A percentile compares a stretch with the other conserved stretches of the same genome.
Conservation (phyloP, 2,797 vertebrate species). For the Phrynocephalus guinanensis region DNA sequence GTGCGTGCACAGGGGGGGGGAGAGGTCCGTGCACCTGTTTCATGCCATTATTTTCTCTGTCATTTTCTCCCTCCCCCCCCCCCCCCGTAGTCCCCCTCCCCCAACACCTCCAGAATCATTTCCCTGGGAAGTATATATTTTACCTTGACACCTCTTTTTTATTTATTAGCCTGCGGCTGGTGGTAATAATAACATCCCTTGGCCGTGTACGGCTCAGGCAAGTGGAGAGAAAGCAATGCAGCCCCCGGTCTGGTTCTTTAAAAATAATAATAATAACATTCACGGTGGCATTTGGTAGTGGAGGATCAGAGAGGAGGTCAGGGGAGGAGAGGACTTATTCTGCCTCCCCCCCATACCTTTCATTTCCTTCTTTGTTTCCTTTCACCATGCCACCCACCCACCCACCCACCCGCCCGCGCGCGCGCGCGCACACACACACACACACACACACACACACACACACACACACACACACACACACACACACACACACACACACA, state of each 20-base stretch:
- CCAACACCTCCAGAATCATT: not conserved
- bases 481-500: too few species aligned
- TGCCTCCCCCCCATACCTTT: not conserved
- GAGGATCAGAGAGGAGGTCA: not conserved
- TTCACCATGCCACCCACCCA: not conserved
- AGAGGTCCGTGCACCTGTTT: not conserved
- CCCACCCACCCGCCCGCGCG: too few species aligned
- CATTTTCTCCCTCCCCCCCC: not conserved
- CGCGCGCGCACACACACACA: too few species aligned
- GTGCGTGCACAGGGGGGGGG: not conserved
- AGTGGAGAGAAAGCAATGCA: not conserved
- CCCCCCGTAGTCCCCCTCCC: not conserved
- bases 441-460: not conserved
- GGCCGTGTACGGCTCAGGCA: constrained; percentile 19
- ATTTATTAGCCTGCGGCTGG: constrained; percentile 49
- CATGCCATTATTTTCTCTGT: constrained; percentile 40
- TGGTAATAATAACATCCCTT: constrained; percentile 29
- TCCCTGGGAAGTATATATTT: constrained; percentile 30
- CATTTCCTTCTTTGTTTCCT: not conserved
- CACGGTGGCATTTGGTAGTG: not conserved
- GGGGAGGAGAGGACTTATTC: not conserved
- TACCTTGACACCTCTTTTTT: constrained; percentile 43
- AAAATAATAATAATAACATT: not conserved
- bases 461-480: not conserved
- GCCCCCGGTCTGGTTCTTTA: not conserved